A percentile compares a stretch with the other conserved stretches of the same genome.
phyloP scores from a whole-genome alignment of 2,797 vertebrate genomes.

The Aulostomus chinensis region DNA sequence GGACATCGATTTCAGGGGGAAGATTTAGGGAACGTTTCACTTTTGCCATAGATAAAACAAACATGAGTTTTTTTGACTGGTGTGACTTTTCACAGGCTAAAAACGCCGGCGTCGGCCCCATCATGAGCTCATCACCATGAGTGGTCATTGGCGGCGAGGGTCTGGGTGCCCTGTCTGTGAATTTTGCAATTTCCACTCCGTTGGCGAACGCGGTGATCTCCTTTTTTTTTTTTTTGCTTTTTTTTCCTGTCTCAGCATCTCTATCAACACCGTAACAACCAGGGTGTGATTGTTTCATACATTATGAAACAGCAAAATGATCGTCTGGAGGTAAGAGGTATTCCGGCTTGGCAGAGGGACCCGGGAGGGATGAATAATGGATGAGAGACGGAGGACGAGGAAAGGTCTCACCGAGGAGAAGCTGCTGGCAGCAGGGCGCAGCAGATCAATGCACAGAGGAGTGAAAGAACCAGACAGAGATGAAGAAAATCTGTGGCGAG shows the following conservation, averaged over 20 bases:
- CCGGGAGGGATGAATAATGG: slow-evolving; percentile 62
- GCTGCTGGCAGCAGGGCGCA: slow-evolving; percentile 41
- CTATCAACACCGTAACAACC: slow-evolving; percentile 27
- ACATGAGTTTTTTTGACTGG: no score
- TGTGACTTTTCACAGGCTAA: no score
- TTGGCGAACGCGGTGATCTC: no score
- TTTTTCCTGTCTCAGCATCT: slow-evolving; percentile 29
- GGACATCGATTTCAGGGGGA: no score
- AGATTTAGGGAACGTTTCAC: no score
- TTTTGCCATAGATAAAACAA: no score
- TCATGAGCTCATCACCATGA: no score
- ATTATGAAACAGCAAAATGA: slow-evolving; percentile 29
- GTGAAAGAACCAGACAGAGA: slow-evolving; percentile 29
- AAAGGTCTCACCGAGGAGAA: slow-evolving; percentile 59
- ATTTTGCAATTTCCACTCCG: no score
- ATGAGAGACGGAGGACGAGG: slow-evolving; percentile 42
- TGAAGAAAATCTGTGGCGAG: slow-evolving; percentile 21
- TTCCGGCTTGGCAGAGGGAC: slow-evolving; percentile 31
- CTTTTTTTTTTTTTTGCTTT: no score
- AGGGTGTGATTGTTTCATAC: slow-evolving; percentile 25
- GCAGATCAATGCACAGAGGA: slow-evolving; percentile 56
- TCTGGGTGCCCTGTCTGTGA: no score
- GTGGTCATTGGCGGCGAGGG: no score
- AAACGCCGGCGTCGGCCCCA: no score
- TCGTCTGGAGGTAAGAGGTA: slow-evolving; percentile 38